Percentiles rank a stretch among this genome's conserved stretches.
These are phyloP conservation scores for Agonopterix heracliana DNA, from an alignment of 2,888 invertebrate species.

Conservation along the genomic window DNA sequence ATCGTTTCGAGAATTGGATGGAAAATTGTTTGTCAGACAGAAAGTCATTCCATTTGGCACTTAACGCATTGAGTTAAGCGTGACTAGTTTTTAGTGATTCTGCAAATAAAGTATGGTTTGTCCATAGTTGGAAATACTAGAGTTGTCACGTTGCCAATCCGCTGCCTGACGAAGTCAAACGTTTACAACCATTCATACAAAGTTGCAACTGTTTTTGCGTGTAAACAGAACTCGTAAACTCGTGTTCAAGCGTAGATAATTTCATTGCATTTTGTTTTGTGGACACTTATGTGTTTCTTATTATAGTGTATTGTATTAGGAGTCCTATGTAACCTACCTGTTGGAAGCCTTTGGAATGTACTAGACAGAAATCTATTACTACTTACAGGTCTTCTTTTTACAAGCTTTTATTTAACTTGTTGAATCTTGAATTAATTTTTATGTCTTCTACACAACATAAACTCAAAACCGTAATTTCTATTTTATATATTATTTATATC, in stretches of 20 bases:
- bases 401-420: no score
- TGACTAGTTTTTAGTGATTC: conserved; percentile 1
- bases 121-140: background rate
- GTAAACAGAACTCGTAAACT: conserved; percentile 8
- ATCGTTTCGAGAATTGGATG: no score
- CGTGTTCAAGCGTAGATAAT: background rate
- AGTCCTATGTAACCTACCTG: no score
- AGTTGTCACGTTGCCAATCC: conserved; percentile 9
- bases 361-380: no score
- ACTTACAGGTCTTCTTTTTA: no score
- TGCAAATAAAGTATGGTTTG: background rate
- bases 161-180: conserved; percentile 1
- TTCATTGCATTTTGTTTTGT: conserved; percentile 3
- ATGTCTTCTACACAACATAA: no score
- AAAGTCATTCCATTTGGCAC: no score
- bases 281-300: background rate
- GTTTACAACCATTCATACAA: conserved; percentile 14
- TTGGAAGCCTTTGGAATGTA: no score
- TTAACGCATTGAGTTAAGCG: background rate
- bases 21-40: no score
- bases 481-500: no score
- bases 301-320: background rate
- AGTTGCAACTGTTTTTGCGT: conserved; percentile 10
- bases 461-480: no score
- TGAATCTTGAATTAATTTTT: no score